Evolutionary conservation across 2,797 vertebrate genomes (phyloP).

Genomic region (Sternotherus odoratus): DNA sequence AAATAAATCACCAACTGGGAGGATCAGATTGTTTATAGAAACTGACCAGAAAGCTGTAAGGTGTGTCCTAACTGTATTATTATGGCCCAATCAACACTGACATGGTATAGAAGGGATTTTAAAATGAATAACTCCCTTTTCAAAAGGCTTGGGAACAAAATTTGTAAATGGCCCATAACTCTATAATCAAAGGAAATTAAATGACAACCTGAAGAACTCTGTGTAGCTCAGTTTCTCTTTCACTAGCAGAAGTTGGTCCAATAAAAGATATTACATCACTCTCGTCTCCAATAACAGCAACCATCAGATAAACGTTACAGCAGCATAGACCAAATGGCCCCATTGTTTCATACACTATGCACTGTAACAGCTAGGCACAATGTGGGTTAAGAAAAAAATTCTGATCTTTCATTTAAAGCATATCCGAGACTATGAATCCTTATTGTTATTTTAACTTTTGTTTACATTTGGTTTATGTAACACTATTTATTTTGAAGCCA

Average conservation of each 20-base stretch:
- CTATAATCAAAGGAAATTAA: neutral
- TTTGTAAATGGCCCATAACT: accelerated
- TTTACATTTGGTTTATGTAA: accelerated
- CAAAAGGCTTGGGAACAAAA: neutral
- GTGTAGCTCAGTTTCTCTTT: neutral
- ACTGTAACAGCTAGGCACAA: accelerated
- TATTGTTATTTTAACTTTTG: accelerated
- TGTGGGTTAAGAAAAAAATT: neutral
- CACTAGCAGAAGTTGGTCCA: neutral
- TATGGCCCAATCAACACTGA: neutral
- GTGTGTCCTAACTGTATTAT: neutral
- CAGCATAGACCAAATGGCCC: accelerated
- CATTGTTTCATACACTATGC: accelerated
- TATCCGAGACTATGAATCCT: accelerated
- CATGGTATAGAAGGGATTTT: accelerated
- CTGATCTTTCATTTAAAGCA: neutral
- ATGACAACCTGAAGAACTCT: accelerated
- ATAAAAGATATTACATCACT: neutral
- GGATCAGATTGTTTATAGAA: neutral
- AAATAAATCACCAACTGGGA: neutral
- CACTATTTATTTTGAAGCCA: neutral
- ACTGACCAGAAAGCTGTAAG: neutral
- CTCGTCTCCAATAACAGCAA: neutral
- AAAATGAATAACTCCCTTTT: neutral
- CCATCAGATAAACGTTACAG: accelerated